A percentile compares a stretch with the other conserved stretches of the same genome.
Conservation (phyloP, 2,888 invertebrate species). For the Drosophila antonietae region DNA sequence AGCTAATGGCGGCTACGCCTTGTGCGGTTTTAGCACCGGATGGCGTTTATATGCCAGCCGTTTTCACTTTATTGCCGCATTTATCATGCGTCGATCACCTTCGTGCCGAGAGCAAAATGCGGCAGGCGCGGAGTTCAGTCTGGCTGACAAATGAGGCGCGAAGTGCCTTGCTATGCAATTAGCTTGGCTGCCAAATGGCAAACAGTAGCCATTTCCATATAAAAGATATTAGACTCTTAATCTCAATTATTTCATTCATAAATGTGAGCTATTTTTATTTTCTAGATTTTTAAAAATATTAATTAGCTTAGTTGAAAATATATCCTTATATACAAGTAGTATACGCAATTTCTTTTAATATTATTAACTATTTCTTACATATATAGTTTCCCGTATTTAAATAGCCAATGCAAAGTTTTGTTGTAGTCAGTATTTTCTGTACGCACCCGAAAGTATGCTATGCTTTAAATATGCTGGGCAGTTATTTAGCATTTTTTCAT, state of each 20-base stretch:
- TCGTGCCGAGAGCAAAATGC: constrained; percentile 42
- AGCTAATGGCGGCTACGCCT: constrained; percentile 19
- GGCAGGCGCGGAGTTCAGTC: constrained; percentile 15
- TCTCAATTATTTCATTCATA: neutral
- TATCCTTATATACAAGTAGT: no score
- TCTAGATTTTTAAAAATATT: no score
- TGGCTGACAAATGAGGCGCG: constrained; percentile 67
- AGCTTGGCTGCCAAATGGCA: constrained; percentile 49
- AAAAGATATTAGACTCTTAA: neutral
- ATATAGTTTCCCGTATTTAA: neutral
- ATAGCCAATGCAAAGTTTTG: neutral
- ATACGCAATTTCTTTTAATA: no score
- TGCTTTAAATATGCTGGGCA: neutral
- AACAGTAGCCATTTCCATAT: constrained; percentile 30
- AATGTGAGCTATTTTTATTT: neutral
- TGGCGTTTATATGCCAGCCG: constrained; percentile 47
- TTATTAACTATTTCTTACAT: neutral
- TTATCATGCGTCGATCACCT: constrained; percentile 70
- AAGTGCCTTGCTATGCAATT: constrained; percentile 61
- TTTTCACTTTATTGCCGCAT: constrained; percentile 66
- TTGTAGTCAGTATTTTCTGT: neutral
- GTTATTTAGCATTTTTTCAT: neutral
- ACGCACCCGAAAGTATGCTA: neutral
- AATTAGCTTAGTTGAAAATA: no score
- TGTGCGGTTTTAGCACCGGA: constrained; percentile 71